Evolutionary conservation across 2,888 invertebrate genomes (phyloP), one percentile per base, ranked within the genome.

Genomic region (Apamea monoglypha): DNA sequence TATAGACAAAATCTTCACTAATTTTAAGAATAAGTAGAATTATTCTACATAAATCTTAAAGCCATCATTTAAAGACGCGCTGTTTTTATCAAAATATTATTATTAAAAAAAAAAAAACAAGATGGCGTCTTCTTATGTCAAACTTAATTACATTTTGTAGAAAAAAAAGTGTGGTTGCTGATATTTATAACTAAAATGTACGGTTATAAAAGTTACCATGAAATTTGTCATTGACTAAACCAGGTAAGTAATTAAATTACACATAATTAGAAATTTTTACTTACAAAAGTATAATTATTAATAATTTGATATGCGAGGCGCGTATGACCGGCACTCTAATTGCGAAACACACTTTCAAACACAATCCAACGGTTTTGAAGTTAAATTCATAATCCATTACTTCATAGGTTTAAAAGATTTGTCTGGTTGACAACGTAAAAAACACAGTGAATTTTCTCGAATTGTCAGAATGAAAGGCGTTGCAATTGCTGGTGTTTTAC

Each of bases 161-260:
- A n/a, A n/a, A 21, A 18, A 25, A 47, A 32, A 18, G 2, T 3
- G 0, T 12, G 14, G 14, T 25, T 18, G 14, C n/a, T 7, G 14
- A 5, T 40, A 53, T 76, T 76, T 72, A 76, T 47, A 44, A 72
- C 32, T 18, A 32, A 18, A 32, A 40, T 8, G 8, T 18, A 29
- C 16, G 18, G 56, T 29, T 40, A 10, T 5, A 3, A 32, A 8
- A 44, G 1, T 2, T 64, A 32, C 77, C 75, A 29, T 77, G 77
- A 77, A 77, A 77, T 77, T 75, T 7, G 14, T 21, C 0, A 56
- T 44, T 74, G n/a, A 40, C 6, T 6, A n/a, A 74, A 21, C 64
- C 53, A 53, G 18, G 71, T n/a, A 18, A 12, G 14, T 44, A 32
- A 14, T 44, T 14, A 50, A 59, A 40, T 44, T 40, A 44, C 12